phyloP scores from a whole-genome alignment of 64 coral and sea anemone genomes.

The Montipora cactus region DNA sequence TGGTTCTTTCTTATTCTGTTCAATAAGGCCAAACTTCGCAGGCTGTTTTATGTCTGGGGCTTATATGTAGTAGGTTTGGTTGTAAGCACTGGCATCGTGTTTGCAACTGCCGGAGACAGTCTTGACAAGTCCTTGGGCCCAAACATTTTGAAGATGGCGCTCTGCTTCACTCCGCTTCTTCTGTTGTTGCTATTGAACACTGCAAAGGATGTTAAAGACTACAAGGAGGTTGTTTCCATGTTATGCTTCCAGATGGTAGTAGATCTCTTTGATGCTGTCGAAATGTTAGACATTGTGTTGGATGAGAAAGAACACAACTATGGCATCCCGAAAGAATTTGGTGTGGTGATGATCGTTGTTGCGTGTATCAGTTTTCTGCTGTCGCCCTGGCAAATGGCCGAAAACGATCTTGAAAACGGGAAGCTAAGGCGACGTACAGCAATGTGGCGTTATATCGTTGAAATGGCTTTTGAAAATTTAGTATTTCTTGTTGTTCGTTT shows the following conservation, averaged over 20 bases:
- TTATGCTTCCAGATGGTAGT: conserved; percentile 3
- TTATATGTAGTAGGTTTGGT: not conserved
- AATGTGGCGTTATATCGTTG: not conserved
- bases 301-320: not conserved
- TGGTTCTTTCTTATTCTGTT: not conserved
- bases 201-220: not conserved
- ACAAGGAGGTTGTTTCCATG: not conserved
- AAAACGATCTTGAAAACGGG: not conserved
- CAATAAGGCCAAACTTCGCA: not conserved
- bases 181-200: conserved; percentile 52
- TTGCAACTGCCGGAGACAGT: not conserved
- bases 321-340: conserved; percentile 11
- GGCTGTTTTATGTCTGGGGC: not conserved
- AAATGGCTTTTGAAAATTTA: conserved; percentile 44
- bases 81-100: not conserved
- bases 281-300: conserved; percentile 16
- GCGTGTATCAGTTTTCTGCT: conserved; percentile 53
- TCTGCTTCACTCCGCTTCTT: conserved; percentile 42
- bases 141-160: conserved; percentile 18
- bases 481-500: conserved; percentile 57
- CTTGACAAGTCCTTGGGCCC: conserved; percentile 68
- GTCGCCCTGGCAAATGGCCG: not conserved
- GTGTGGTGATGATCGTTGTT: not conserved
- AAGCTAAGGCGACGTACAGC: not conserved
- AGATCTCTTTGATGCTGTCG: conserved; percentile 47